Percentiles rank a stretch among this genome's conserved stretches.
Conservation (phyloP, 2,888 invertebrate genomes). For the Agrotis segetum region DNA sequence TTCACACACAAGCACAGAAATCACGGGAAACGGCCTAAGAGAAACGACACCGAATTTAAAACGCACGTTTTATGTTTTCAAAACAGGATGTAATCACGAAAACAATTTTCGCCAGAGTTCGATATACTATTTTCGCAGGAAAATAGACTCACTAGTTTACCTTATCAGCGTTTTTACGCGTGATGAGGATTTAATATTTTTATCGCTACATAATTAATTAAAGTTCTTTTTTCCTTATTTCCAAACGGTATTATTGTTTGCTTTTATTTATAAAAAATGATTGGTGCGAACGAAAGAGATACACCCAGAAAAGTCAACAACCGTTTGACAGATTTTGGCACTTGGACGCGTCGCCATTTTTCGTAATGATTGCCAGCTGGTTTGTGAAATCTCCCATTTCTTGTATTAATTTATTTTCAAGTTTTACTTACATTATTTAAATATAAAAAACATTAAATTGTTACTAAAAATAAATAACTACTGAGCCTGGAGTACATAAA, state of each 20-base stretch:
- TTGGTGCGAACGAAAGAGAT: conserved; percentile 61
- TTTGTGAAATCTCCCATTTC: conserved; percentile 39
- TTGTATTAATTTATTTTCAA: background rate
- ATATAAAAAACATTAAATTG: too few species aligned
- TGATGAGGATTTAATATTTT: conserved; percentile 33
- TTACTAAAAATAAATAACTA: background rate
- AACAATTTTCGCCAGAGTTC: conserved; percentile 70
- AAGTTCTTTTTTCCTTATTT: conserved; percentile 29
- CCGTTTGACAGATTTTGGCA: conserved; percentile 83
- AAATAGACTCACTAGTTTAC: conserved; percentile 39
- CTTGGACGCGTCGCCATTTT: conserved; percentile 77
- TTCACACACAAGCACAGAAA: conserved; percentile 47
- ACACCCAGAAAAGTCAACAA: conserved; percentile 84
- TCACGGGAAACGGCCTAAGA: conserved; percentile 65
- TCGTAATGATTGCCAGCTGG: conserved; percentile 60
- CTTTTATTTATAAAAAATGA: conserved; percentile 48
- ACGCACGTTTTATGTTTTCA: conserved; percentile 62
- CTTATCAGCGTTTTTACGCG: conserved; percentile 30
- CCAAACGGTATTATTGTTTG: conserved; percentile 23
- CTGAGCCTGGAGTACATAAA: too few species aligned
- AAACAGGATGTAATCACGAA: conserved; percentile 75
- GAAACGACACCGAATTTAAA: conserved; percentile 63
- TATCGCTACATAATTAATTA: conserved; percentile 42
- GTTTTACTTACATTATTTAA: too few species aligned
- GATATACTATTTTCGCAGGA: conserved; percentile 52